Evolutionary conservation across 2,797 vertebrate species (phyloP).

Genomic region (Sarcophilus harrisii): DNA sequence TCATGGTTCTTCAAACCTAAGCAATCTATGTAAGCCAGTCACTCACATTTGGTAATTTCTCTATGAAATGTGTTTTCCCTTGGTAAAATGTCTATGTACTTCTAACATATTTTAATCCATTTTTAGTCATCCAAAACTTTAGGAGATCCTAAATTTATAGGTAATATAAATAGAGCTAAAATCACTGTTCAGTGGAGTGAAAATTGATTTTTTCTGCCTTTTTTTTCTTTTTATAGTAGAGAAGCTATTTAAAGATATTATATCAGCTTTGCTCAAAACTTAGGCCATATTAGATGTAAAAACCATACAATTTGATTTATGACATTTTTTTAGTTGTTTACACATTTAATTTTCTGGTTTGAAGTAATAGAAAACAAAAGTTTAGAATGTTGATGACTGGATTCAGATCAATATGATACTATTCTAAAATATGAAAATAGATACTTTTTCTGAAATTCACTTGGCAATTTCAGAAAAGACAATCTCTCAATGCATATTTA

Average conservation of each 20-base stretch:
- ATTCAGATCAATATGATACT: background rate
- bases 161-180: background rate
- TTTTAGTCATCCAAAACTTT: background rate
- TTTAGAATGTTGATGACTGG: background rate
- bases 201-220: background rate
- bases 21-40: background rate
- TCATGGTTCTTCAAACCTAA: background rate
- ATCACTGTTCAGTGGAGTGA: background rate
- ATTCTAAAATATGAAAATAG: background rate
- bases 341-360: background rate
- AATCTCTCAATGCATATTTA: background rate
- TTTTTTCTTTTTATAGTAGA: background rate
- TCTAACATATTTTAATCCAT: background rate
- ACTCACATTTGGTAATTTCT: background rate
- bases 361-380: background rate
- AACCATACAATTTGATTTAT: background rate
- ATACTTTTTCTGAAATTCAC: background rate
- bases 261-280: background rate
- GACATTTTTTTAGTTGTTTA: background rate
- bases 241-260: slow-evolving; percentile 4
- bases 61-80: background rate
- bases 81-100: background rate
- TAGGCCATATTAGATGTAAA: background rate
- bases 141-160: background rate
- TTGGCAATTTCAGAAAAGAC: background rate